Base-by-base conservation (phyloP, 2,797 vertebrate genomes). In the Martes flavigula region DNA sequence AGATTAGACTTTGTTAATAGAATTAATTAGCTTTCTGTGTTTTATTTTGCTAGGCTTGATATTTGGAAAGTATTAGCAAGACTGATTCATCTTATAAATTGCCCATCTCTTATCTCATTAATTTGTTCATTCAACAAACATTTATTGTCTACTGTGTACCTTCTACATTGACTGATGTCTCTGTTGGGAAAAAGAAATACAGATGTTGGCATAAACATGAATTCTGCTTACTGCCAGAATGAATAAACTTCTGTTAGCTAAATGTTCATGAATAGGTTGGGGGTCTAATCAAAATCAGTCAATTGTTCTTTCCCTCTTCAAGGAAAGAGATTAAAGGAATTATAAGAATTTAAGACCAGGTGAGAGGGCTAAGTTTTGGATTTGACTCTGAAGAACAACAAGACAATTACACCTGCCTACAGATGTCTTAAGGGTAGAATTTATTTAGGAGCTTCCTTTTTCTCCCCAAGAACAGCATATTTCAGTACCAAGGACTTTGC, bases 11-110 rank as follows among this genome's bases (percentile, higher is more conserved):
- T 87, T 32, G 18, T 72, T 94, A 90, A 58, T 83, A 58, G 17
- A 87, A 92, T 68, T 94, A 68, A 68, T 66, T 96, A 68, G 15
- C 48, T 89, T 93, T 94, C 64, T 96, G 0, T 87, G 48, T 35
- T 90, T 82, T 95, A 40, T 87, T 92, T 93, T 86, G 77, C 66
- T 73, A 51, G 64, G 18, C 46, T 86, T 78, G 60, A 20, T 85
- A 78, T 72, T 96, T 90, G 48, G 88, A 85, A 85, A 93, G 35
- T 85, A 72, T 82, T 91, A 91, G 21, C 38, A 95, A 92, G 83
- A 14, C 40, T 93, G 68, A 66, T 87, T 96, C 10, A 92, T 12
- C 18, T 91, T 86, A 89, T 4, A 93, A 54, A 56, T 94, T 97
- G 30, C 13, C 70, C 77, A 14, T 96, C 32, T 96, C 79, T 84